A percentile compares a stretch with the other conserved stretches of the same genome.
Conservation (phyloP, 2,797 vertebrate genomes). For the Lacerta viridis region DNA sequence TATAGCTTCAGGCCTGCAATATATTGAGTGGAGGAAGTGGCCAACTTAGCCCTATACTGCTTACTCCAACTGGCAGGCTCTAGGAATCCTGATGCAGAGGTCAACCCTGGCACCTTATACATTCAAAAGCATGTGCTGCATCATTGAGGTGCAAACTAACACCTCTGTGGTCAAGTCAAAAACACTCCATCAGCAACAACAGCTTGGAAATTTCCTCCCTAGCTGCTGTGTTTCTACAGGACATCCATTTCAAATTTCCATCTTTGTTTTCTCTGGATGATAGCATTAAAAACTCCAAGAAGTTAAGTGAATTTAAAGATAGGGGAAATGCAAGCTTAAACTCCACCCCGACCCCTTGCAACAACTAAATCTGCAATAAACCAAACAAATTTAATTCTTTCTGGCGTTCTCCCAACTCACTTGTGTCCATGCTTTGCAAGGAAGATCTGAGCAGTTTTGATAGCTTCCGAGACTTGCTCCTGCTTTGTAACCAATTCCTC, state of each 20-base stretch:
- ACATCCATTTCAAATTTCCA: background rate
- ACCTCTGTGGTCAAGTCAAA: background rate
- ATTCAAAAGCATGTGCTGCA: background rate
- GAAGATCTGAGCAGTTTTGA: conserved; percentile 93
- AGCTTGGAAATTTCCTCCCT: background rate
- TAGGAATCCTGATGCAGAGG: background rate
- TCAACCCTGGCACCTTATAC: background rate
- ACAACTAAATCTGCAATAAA: too few species aligned
- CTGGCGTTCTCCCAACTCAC: conserved; percentile 80
- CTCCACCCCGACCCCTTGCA: too few species aligned
- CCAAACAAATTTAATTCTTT: background rate
- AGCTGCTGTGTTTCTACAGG: background rate
- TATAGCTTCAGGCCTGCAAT: background rate
- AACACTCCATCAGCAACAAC: background rate
- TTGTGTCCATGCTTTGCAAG: conserved; percentile 96
- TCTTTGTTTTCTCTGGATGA: background rate
- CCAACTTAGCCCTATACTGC: background rate
- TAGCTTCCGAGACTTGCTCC: conserved; percentile 92
- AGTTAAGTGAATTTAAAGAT: background rate
- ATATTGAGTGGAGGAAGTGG: background rate
- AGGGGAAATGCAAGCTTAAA: background rate
- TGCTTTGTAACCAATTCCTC: conserved; percentile 92
- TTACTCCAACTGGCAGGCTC: background rate
- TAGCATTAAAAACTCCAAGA: too few species aligned
- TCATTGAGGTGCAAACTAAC: background rate